phyloP scores from a whole-genome alignment of 1,140 invertebrate genomes.

The Drosophila tristis region DNA sequence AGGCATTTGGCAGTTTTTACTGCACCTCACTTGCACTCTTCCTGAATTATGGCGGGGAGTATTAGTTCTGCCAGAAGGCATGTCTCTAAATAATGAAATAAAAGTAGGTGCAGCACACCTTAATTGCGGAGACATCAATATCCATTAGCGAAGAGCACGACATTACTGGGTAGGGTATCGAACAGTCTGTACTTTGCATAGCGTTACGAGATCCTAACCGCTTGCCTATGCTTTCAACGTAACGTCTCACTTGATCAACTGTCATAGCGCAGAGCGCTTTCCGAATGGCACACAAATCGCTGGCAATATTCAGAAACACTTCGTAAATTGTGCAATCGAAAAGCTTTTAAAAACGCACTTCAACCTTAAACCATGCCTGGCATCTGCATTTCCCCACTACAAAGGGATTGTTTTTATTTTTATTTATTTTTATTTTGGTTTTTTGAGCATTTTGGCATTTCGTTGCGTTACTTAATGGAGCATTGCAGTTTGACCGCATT shows the following conservation, averaged over 20 bases:
- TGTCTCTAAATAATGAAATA: too few relatives aligned
- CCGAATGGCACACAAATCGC: conserved; percentile 12
- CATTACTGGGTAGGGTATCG: too few relatives aligned
- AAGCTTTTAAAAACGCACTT: conserved; percentile 19
- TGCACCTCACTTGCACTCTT: not conserved
- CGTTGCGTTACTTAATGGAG: conserved; percentile 47
- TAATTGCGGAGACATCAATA: too few relatives aligned
- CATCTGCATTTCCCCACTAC: conserved; percentile 17
- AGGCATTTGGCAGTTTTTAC: conserved; percentile 8
- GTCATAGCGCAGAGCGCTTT: conserved; percentile 14
- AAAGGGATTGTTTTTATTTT: conserved; percentile 14
- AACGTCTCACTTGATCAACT: conserved; percentile 29
- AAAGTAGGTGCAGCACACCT: too few relatives aligned
- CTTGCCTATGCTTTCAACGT: conserved; percentile 11
- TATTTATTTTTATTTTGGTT: too few relatives aligned
- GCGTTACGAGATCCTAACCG: too few relatives aligned
- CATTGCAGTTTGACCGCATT: conserved; percentile 52
- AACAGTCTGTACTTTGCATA: too few relatives aligned
- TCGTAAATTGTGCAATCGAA: not conserved
- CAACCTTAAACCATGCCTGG: conserved; percentile 3
- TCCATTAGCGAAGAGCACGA: too few relatives aligned
- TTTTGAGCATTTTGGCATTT: conserved; percentile 16
- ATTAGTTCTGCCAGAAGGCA: not conserved
- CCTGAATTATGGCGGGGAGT: not conserved
- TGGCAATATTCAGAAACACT: conserved; percentile 1